Conservation (phyloP, 2,113 vertebrate species). For the Kryptolebias marmoratus region DNA sequence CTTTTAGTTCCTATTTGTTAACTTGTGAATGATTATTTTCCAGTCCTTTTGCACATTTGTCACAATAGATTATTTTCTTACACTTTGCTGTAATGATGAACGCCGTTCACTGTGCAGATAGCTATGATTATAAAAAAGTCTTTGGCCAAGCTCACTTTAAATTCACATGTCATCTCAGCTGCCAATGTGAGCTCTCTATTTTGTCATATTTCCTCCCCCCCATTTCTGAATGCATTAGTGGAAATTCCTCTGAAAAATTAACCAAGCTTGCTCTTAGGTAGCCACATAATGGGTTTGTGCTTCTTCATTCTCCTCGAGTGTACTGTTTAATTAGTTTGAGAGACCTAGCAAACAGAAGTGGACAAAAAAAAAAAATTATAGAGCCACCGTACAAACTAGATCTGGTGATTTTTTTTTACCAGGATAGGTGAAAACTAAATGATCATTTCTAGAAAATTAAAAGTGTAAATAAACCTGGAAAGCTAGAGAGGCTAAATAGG, state of each 20-base stretch:
- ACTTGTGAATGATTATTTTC: background rate
- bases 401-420: background rate
- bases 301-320: conserved; percentile 42
- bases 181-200: conserved; percentile 62
- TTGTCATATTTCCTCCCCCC: conserved; percentile 55
- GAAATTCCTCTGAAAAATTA: conserved; percentile 73
- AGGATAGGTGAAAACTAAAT: background rate
- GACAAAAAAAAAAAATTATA: conserved; percentile 41
- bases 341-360: conserved; percentile 42
- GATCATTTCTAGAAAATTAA: background rate
- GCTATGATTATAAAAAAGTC: conserved; percentile 49
- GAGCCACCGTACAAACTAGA: conserved; percentile 27
- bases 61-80: conserved; percentile 13
- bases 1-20: background rate
- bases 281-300: conserved; percentile 69
- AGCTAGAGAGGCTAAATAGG: no score
- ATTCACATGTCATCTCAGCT: conserved; percentile 53
- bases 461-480: background rate
- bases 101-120: conserved; percentile 29
- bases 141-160: conserved; percentile 38
- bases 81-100: conserved; percentile 35
- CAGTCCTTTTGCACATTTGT: conserved; percentile 6
- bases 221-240: conserved; percentile 68
- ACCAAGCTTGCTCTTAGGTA: conserved; percentile 71
- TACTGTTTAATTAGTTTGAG: conserved; percentile 69